Percentiles rank a stretch among this genome's conserved stretches.
These are phyloP conservation scores for Scaeva pyrastri DNA, from an alignment of 2,888 invertebrate genomes.

Conservation along the genomic window DNA sequence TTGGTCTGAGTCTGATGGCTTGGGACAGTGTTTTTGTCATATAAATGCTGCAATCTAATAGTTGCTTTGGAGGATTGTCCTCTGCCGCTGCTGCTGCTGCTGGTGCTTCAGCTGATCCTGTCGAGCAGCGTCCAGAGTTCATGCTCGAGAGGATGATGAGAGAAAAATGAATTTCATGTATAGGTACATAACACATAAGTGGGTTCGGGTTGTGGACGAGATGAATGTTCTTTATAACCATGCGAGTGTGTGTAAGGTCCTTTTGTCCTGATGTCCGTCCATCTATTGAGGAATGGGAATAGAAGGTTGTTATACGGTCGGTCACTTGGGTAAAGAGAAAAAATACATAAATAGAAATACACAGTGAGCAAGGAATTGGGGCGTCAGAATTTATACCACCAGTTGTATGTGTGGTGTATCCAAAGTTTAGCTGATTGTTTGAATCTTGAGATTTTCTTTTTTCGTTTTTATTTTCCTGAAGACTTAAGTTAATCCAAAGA, in stretches of 20 bases:
- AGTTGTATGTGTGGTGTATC: neutral
- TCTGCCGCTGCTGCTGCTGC: slow-evolving; percentile 19
- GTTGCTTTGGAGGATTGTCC: slow-evolving; percentile 57
- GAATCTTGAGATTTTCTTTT: slow-evolving; percentile 18
- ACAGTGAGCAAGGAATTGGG: slow-evolving; percentile 41
- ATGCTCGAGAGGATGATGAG: slow-evolving; percentile 53
- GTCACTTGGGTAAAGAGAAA: slow-evolving; percentile 62
- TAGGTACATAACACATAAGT: slow-evolving; percentile 27
- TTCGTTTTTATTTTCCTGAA: slow-evolving; percentile 2
- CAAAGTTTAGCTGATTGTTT: slow-evolving; percentile 40
- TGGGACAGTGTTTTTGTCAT: slow-evolving; percentile 68
- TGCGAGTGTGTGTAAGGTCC: slow-evolving; percentile 38
- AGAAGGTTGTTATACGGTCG: slow-evolving; percentile 67
- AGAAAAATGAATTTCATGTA: slow-evolving; percentile 59
- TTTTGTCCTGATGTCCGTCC: slow-evolving; percentile 44
- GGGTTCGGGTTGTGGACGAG: slow-evolving; percentile 49
- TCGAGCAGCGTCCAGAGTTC: slow-evolving; percentile 33
- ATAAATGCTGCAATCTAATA: slow-evolving; percentile 69
- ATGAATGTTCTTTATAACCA: slow-evolving; percentile 64
- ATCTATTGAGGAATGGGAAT: slow-evolving; percentile 38
- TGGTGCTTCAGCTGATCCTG: slow-evolving; percentile 48
- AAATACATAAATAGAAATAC: no score
- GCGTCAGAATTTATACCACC: slow-evolving; percentile 28
- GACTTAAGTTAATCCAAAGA: slow-evolving; percentile 66
- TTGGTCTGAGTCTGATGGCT: slow-evolving; percentile 38